phyloP scores from a whole-genome alignment of 2,113 vertebrate genomes.

The Corydoras sp. region DNA sequence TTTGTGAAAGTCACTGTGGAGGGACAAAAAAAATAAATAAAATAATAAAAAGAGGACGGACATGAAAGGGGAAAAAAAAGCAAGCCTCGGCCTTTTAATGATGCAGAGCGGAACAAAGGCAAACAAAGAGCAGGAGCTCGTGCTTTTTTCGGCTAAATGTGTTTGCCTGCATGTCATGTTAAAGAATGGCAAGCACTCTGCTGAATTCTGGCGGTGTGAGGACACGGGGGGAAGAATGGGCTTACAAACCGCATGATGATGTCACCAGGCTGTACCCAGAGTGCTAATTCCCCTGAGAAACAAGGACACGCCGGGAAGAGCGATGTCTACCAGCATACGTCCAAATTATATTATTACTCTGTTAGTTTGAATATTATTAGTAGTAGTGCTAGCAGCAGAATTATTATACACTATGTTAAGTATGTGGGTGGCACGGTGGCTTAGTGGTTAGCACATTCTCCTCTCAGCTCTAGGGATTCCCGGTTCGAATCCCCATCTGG shows the following conservation, averaged over 20 bases:
- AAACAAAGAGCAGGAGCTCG: conserved; percentile 43
- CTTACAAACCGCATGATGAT: conserved; percentile 60
- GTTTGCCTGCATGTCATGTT: conserved; percentile 66
- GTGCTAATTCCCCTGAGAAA: conserved; percentile 35
- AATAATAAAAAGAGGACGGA: conserved; percentile 30
- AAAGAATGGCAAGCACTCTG: conserved; percentile 67
- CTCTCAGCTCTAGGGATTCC: too few relatives aligned
- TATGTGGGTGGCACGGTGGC: too few relatives aligned
- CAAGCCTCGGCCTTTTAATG: conserved; percentile 47
- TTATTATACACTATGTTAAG: too few relatives aligned
- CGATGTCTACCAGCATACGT: conserved; percentile 33
- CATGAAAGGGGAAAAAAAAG: conserved; percentile 27
- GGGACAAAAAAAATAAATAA: too few relatives aligned
- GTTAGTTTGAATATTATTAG: neutral
- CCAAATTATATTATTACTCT: conserved; percentile 52
- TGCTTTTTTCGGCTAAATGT: conserved; percentile 59
- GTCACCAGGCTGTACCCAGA: conserved; percentile 39
- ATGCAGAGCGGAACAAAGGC: conserved; percentile 39
- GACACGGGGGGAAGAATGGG: conserved; percentile 51
- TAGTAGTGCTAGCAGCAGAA: too few relatives aligned
- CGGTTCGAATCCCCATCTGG: too few relatives aligned
- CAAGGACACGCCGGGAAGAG: conserved; percentile 10
- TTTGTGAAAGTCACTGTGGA: neutral
- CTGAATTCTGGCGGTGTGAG: conserved; percentile 61
- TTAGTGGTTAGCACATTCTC: too few relatives aligned